These are phyloP conservation scores for Antheraea mylitta DNA, from an alignment of 1,140 invertebrate species.

Conservation along the genomic window DNA sequence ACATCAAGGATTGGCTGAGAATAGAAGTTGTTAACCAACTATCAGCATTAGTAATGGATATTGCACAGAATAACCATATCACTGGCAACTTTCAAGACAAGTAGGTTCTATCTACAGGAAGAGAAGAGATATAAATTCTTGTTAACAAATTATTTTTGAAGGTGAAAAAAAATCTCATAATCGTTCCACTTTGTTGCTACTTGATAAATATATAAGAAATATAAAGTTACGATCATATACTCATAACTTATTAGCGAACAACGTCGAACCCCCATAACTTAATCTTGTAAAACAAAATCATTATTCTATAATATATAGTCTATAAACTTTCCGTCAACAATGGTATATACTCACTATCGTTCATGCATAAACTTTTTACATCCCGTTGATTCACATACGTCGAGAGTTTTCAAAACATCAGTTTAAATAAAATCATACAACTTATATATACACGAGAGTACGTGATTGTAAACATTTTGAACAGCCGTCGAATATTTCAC, in stretches of 20 bases:
- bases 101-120: too few species aligned
- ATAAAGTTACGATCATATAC: neutral
- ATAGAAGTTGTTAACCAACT: too few species aligned
- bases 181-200: neutral
- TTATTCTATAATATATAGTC: neutral
- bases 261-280: neutral
- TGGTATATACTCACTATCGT: neutral
- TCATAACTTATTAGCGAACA: neutral
- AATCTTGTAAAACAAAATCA: neutral
- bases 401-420: constrained; percentile 15
- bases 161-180: too few species aligned
- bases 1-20: too few species aligned
- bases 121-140: too few species aligned
- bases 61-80: too few species aligned
- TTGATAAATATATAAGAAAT: neutral
- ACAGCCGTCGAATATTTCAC: constrained; percentile 31
- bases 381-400: constrained; percentile 18
- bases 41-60: too few species aligned
- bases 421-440: constrained; percentile 1
- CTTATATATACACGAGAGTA: constrained; percentile 2
- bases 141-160: too few species aligned
- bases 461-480: constrained; percentile 20
- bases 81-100: too few species aligned
- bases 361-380: constrained; percentile 8
- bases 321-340: neutral